phyloP scores from a whole-genome alignment of 2,797 vertebrate species.

The Falco columbarius region DNA sequence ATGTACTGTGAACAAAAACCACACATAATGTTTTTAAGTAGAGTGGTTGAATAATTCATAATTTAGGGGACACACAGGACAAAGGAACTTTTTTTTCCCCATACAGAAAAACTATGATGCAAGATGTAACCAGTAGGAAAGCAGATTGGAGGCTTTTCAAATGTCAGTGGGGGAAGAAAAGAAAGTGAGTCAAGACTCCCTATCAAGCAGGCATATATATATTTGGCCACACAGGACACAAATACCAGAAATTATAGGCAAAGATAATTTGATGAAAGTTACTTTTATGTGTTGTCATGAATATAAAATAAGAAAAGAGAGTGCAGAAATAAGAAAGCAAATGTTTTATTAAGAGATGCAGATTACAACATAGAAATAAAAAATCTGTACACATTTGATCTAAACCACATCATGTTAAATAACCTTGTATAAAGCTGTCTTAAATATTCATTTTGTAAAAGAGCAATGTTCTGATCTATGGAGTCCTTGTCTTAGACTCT shows the following conservation, averaged over 20 bases:
- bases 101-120: background rate
- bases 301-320: background rate
- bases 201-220: background rate
- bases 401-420: background rate
- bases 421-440: background rate
- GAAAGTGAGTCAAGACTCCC: background rate
- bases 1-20: background rate
- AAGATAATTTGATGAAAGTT: background rate
- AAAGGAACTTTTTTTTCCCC: background rate
- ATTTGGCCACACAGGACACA: background rate
- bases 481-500: background rate
- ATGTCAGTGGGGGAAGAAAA: fast-evolving
- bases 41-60: background rate
- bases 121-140: background rate
- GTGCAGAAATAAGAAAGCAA: background rate
- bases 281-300: background rate
- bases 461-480: background rate
- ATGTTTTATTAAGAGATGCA: background rate
- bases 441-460: background rate
- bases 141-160: background rate
- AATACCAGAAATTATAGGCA: background rate
- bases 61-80: background rate
- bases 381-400: background rate
- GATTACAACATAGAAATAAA: background rate
- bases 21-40: background rate